Percentiles rank a stretch among this genome's conserved stretches.
Evolutionary conservation across 2,797 vertebrate species (phyloP).

Genomic region (Molossus molossus): DNA sequence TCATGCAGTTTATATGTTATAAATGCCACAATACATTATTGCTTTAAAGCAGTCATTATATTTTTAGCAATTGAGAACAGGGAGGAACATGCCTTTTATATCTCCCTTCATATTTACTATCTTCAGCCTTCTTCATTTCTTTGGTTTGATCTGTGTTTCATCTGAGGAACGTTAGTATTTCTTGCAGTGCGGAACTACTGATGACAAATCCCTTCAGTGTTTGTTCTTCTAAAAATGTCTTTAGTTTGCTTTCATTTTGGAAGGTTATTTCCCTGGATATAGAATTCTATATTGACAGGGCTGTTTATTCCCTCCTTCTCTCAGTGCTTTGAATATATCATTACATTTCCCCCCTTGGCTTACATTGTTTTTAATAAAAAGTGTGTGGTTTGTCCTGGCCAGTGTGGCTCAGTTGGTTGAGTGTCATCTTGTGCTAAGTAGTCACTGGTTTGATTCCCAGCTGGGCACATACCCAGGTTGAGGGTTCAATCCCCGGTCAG

Average conservation of each 20-base stretch:
- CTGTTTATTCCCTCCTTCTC: background rate
- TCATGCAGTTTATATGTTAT: background rate
- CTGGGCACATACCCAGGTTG: no score
- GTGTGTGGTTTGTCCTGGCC: background rate
- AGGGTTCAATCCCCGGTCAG: no score
- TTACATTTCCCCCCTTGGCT: background rate
- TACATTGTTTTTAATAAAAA: constrained; percentile 19
- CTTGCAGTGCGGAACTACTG: background rate
- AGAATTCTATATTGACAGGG: background rate
- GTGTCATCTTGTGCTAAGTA: no score
- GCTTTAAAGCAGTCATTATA: background rate
- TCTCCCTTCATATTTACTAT: background rate
- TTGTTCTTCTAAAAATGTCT: background rate
- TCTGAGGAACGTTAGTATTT: constrained; percentile 4
- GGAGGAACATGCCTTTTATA: background rate
- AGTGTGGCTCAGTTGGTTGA: no score
- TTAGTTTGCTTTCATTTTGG: constrained; percentile 30
- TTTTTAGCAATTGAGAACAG: constrained; percentile 13
- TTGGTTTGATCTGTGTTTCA: background rate
- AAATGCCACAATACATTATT: background rate
- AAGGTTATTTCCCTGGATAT: background rate
- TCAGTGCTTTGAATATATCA: background rate
- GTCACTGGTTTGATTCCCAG: no score
- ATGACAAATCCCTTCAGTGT: constrained; percentile 28
- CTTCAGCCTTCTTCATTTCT: constrained; percentile 37